Conservation (phyloP, 2,888 invertebrate genomes). For the Geophilus truncorum region DNA sequence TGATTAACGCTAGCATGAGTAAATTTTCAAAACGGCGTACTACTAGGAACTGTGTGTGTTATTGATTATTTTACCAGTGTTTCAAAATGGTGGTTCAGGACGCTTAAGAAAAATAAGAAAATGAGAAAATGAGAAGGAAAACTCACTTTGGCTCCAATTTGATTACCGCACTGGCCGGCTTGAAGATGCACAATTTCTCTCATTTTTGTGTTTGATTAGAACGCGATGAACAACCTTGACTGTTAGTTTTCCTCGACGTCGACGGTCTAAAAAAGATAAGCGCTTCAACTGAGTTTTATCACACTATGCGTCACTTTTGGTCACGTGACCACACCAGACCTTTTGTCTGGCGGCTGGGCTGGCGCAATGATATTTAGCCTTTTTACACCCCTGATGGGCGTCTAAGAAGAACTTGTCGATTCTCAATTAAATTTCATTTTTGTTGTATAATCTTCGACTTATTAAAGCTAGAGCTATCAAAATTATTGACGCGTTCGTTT, state of each 20-base stretch:
- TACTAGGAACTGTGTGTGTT: too few species aligned
- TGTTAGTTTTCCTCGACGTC: neutral
- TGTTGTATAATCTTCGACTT: neutral
- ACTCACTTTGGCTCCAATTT: slow-evolving; percentile 89
- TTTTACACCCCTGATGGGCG: neutral
- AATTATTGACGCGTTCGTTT: neutral
- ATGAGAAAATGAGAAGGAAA: slow-evolving; percentile 42
- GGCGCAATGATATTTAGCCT: neutral
- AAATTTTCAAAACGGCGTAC: neutral
- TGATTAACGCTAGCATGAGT: neutral
- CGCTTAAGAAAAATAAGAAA: neutral
- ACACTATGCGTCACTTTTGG: neutral
- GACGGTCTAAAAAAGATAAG: neutral
- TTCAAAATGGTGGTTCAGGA: slow-evolving; percentile 1
- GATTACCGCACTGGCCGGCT: slow-evolving; percentile 92
- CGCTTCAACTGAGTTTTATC: neutral
- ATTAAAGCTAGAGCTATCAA: neutral
- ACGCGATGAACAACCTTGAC: neutral
- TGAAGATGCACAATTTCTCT: slow-evolving; percentile 95
- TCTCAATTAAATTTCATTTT: neutral
- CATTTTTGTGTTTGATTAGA: slow-evolving; percentile 58
- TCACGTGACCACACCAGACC: neutral
- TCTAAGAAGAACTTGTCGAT: neutral
- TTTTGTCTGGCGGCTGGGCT: neutral
- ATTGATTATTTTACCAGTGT: too few species aligned